These are phyloP conservation scores for Eutrigla gurnardus DNA, from an alignment of 2,797 vertebrate genomes.

Conservation along the genomic window DNA sequence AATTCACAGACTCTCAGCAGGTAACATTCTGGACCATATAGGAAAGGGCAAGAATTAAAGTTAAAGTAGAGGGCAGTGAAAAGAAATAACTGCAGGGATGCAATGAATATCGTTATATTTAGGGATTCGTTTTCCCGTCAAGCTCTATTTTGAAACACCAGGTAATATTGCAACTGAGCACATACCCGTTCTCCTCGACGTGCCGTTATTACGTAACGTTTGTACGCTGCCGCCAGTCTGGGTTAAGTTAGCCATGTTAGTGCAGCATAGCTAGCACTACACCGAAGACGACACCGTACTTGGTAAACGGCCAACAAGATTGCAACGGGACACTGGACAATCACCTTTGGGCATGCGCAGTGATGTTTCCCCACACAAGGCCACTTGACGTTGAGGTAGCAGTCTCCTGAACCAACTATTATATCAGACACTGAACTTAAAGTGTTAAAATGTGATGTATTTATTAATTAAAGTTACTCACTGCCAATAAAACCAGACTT, in stretches of 20 bases:
- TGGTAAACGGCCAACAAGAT: neutral
- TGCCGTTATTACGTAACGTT: too few species aligned
- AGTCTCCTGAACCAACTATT: neutral
- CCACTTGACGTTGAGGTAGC: neutral
- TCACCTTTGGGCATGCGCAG: neutral
- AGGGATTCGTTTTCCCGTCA: conserved; percentile 24
- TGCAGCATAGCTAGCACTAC: too few species aligned
- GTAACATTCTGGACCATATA: conserved; percentile 37
- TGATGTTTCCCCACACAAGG: neutral
- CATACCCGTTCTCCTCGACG: too few species aligned
- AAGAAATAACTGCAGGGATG: conserved; percentile 35
- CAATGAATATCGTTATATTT: conserved; percentile 13
- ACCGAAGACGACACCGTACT: too few species aligned
- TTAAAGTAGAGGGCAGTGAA: conserved; percentile 50
- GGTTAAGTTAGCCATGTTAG: too few species aligned
- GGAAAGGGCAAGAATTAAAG: conserved; percentile 25
- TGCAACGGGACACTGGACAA: neutral
- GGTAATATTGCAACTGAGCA: neutral
- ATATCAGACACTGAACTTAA: neutral
- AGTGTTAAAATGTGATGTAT: too few species aligned
- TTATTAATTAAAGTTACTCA: too few species aligned
- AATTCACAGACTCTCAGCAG: conserved; percentile 43
- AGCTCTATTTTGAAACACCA: conserved; percentile 28
- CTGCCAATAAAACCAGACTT: too few species aligned
- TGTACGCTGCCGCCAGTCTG: too few species aligned